Evolutionary conservation across 1,140 invertebrate genomes (phyloP).

Genomic region (Elysia chlorotica): DNA sequence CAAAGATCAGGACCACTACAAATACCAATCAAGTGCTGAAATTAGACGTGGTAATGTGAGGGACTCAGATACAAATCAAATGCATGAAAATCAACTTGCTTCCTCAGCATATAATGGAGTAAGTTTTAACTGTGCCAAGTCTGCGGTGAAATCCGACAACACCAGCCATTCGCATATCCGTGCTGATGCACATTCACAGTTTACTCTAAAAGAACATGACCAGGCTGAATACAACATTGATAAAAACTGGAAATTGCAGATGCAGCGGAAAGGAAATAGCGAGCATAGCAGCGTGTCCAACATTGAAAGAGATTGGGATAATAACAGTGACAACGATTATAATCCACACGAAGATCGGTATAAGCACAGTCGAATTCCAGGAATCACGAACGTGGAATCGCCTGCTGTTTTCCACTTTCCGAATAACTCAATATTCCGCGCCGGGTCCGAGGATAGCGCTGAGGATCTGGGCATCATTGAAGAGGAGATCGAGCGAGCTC

Average conservation of each 20-base stretch:
- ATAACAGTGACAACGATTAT: background rate
- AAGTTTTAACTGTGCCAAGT: background rate
- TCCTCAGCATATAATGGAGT: no score
- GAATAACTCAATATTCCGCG: conserved; percentile 17
- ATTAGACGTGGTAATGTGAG: background rate
- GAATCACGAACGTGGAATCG: conserved; percentile 18
- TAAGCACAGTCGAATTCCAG: background rate
- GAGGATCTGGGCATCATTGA: conserved; percentile 34
- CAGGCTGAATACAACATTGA: background rate
- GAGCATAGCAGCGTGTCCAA: no score
- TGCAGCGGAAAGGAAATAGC: background rate
- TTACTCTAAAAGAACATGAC: background rate
- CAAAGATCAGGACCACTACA: background rate
- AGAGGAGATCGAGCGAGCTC: conserved; percentile 24
- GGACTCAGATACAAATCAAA: background rate
- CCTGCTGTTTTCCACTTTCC: conserved; percentile 19
- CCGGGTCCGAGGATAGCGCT: background rate
- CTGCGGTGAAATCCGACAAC: background rate
- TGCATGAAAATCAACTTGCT: background rate
- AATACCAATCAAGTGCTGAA: background rate
- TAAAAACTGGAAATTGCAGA: conserved; percentile 16
- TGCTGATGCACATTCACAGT: background rate
- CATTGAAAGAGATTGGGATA: background rate
- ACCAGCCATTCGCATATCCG: background rate
- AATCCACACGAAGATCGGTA: background rate